Evolutionary conservation across 2,797 vertebrate species (phyloP).

Genomic region (Eptatretus atami): DNA sequence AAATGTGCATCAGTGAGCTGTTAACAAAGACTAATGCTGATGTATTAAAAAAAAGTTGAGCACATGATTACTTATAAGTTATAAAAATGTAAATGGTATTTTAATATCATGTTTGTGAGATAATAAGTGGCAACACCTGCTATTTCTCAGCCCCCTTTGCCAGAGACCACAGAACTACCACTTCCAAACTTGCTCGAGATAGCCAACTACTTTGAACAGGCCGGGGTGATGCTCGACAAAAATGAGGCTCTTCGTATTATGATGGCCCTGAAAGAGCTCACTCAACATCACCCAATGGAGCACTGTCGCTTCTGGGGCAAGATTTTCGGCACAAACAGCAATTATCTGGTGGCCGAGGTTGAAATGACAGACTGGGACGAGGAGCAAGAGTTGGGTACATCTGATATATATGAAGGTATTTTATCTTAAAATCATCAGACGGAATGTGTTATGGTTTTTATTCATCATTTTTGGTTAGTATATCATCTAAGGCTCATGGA

Average conservation of each 20-base stretch:
- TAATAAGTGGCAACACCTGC: no score
- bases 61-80: no score
- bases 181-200: slow-evolving; percentile 42
- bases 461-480: no score
- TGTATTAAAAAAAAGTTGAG: no score
- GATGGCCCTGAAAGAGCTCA: slow-evolving; percentile 44
- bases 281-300: slow-evolving; percentile 22
- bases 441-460: no score
- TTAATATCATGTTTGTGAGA: no score
- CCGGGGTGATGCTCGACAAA: slow-evolving; percentile 33
- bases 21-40: no score
- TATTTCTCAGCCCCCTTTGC: no score
- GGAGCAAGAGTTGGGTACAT: slow-evolving; percentile 13
- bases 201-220: slow-evolving; percentile 51
- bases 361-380: slow-evolving; percentile 24
- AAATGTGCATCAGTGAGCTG: no score
- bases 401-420: background rate
- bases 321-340: slow-evolving; percentile 35
- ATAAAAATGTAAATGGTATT: no score
- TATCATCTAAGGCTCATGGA: no score
- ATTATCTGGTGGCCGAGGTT: slow-evolving; percentile 48
- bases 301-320: slow-evolving; percentile 68
- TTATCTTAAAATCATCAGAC: no score
- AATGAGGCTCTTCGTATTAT: slow-evolving; percentile 42
- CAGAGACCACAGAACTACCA: slow-evolving; percentile 13